A percentile compares a stretch with the other conserved stretches of the same genome.
Conservation (phyloP, 1,140 invertebrate species). For the Galleria mellonella region DNA sequence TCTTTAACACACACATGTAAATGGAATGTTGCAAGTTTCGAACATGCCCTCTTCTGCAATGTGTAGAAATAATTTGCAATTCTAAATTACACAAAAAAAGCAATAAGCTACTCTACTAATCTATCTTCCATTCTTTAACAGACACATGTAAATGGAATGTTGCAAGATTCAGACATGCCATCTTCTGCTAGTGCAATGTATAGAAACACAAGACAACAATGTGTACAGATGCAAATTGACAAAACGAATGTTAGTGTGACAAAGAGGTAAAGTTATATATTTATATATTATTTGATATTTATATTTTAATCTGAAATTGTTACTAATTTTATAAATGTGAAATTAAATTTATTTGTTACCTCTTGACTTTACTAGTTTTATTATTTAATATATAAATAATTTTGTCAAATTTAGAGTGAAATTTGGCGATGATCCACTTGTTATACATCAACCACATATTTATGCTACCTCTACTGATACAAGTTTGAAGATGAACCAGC, state of each 20-base stretch:
- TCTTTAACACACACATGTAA: conserved; percentile 56
- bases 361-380: no score
- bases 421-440: conserved; percentile 61
- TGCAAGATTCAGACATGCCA: conserved; percentile 66
- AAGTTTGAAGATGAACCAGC: conserved; percentile 78
- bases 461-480: conserved; percentile 63
- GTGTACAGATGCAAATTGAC: conserved; percentile 62
- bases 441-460: conserved; percentile 27
- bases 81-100: no score
- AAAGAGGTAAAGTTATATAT: conserved; percentile 43
- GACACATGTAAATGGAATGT: conserved; percentile 65
- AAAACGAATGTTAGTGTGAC: conserved; percentile 63
- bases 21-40: conserved; percentile 60
- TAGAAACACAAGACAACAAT: conserved; percentile 49
- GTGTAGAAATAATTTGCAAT: no score
- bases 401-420: conserved; percentile 49
- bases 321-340: no score
- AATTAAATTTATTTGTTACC: no score
- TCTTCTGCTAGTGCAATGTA: conserved; percentile 61
- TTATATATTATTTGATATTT: neutral
- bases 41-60: conserved; percentile 64
- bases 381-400: no score
- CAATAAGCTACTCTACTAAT: no score
- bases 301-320: no score
- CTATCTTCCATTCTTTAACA: conserved; percentile 20